Evolutionary conservation across 2,113 vertebrate genomes (phyloP), one percentile per base, ranked within the genome.

Genomic region (Turnix velox): DNA sequence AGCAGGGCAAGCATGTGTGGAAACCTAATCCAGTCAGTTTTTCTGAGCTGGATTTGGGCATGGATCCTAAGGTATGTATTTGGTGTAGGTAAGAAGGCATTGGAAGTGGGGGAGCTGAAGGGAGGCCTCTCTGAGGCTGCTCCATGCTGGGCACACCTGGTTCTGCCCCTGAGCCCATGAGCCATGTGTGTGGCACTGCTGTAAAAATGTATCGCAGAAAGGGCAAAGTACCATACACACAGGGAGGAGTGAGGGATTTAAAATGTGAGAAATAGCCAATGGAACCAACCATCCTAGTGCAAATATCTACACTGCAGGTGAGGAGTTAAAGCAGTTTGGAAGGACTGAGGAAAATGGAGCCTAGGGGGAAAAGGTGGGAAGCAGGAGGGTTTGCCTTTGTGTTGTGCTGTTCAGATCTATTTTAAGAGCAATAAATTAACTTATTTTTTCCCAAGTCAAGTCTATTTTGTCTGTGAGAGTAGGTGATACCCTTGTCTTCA

Each of bases 121-220:
- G 14, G 27, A 20, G 6, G 7, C 19, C 17, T 55, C n/a, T 11
- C 1, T 48, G 18, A 72, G n/a, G 9, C 23, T 80, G 46, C 22
- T 61, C 13, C 5, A 4, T 43, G 35, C 42, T 57, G 31, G 20
- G 40, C 42, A 19, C 25, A 66, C 33, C 39, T 73, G 17, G 20
- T 79, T 65, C 33, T 12, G 39, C 33, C 0, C 2, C 20, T 18
- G 4, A 69, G 17, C 13, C 19, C 1, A 0, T 42, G 20, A 18
- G 42, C n/a, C 35, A 8, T 6, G 2, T n/a, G 27, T 2, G 4
- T n/a, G 45, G 22, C 35, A 61, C n/a, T 7, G 5, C 59, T 77
- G 23, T 1, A 4, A 39, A 49, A 45, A 39, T 9, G 4, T 7
- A 7, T 52, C 48, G 18, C 46, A 59, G 35, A 30, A 68, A 27